Conservation (phyloP, 2,888 invertebrate genomes). For the Cosmopolites sordidus region DNA sequence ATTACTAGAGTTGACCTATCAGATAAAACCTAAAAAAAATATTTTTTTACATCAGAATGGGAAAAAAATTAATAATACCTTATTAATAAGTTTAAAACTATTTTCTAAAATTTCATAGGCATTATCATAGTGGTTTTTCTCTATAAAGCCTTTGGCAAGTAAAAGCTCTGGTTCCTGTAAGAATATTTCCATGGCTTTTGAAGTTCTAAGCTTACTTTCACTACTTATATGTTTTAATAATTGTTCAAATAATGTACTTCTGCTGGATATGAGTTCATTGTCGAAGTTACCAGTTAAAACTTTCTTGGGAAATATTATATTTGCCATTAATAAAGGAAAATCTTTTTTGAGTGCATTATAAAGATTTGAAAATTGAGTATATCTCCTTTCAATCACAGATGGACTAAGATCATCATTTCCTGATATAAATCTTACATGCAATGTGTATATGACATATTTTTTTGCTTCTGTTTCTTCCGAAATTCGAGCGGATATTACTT, state of each 20-base stretch:
- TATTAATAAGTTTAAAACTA: conserved; percentile 62
- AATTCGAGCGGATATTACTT: conserved; percentile 64
- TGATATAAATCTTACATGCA: conserved; percentile 61
- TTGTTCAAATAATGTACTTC: conserved; percentile 63
- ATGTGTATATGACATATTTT: conserved; percentile 66
- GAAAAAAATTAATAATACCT: conserved; percentile 38
- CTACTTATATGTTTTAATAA: conserved; percentile 56
- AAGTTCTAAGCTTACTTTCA: conserved; percentile 56
- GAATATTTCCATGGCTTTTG: conserved; percentile 57
- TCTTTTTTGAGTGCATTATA: conserved; percentile 60
- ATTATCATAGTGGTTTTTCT: conserved; percentile 55
- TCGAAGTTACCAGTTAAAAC: conserved; percentile 63
- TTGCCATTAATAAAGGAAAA: conserved; percentile 53
- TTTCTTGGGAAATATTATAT: conserved; percentile 64
- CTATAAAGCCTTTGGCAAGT: conserved; percentile 58
- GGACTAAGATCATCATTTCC: conserved; percentile 55
- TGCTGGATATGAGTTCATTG: conserved; percentile 59
- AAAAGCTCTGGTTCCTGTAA: conserved; percentile 62
- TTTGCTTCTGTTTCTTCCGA: conserved; percentile 57
- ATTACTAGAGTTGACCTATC: conserved; percentile 66
- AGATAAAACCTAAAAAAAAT: conserved; percentile 54
- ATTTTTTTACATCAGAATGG: background rate
- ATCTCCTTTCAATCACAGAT: conserved; percentile 64
- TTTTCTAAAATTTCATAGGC: conserved; percentile 64
- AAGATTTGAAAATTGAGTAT: conserved; percentile 66